Evolutionary conservation across 2,797 vertebrate genomes (phyloP).

Genomic region (Australoheros facetus): DNA sequence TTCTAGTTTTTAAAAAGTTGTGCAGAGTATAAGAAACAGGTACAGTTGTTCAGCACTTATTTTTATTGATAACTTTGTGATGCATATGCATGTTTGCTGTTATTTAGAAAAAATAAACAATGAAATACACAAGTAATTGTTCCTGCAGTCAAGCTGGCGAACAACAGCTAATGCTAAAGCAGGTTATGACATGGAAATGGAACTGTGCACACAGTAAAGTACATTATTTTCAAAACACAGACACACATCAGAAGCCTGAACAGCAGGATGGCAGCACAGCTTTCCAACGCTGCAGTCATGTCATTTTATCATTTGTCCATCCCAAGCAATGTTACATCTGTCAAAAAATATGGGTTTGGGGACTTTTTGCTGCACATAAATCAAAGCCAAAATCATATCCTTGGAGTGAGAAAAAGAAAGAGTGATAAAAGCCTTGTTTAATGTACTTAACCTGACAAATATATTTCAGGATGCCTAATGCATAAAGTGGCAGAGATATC

Average conservation of each 20-base stretch:
- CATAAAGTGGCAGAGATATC: background rate
- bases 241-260: background rate
- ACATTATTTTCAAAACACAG: background rate
- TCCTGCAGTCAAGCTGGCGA: background rate
- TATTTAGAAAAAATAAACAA: background rate
- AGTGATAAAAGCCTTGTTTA: background rate
- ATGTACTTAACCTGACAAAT: background rate
- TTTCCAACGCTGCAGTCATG: background rate
- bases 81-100: background rate
- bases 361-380: background rate
- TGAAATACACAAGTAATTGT: background rate
- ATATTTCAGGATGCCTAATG: fast-evolving
- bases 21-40: background rate
- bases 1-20: background rate
- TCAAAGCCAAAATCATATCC: background rate
- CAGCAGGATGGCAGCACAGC: background rate
- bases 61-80: constrained; percentile 20
- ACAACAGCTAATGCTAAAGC: background rate
- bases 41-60: background rate
- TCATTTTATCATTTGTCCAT: background rate
- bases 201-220: background rate
- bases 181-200: background rate
- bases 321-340: background rate
- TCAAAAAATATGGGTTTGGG: background rate
- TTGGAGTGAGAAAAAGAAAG: background rate